Percentiles rank a stretch among this genome's conserved stretches.
These are phyloP conservation scores for Adelphocoris suturalis DNA, from an alignment of 2,888 invertebrate genomes.

Conservation along the genomic window DNA sequence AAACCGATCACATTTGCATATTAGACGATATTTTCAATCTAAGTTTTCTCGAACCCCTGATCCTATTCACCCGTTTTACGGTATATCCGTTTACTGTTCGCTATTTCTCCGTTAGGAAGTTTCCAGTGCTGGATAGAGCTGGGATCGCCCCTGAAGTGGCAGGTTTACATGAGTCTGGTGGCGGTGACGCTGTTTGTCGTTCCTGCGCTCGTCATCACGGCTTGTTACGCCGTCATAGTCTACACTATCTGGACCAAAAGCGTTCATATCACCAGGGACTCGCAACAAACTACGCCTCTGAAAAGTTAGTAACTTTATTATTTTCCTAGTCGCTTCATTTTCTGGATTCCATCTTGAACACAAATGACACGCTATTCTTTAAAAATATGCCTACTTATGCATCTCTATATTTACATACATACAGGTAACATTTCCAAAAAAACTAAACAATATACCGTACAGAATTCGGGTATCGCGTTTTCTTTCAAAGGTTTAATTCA, in stretches of 20 bases:
- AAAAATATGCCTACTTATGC: too few species aligned
- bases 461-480: too few species aligned
- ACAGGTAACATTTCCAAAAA: too few species aligned
- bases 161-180: constrained; percentile 80
- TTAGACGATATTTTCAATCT: too few species aligned
- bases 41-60: too few species aligned
- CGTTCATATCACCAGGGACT: constrained; percentile 79
- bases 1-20: too few species aligned
- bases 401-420: too few species aligned
- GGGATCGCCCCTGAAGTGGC: constrained; percentile 79
- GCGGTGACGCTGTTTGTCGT: constrained; percentile 80
- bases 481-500: too few species aligned
- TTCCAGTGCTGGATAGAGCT: constrained; percentile 80
- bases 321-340: background rate
- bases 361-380: background rate
- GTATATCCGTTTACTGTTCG: too few species aligned
- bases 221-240: constrained; percentile 81
- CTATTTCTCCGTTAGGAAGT: constrained; percentile 76
- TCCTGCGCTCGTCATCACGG: constrained; percentile 80
- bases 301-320: constrained; percentile 69
- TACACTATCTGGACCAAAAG: constrained; percentile 81
- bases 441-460: too few species aligned
- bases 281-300: constrained; percentile 73
- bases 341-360: background rate
- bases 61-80: too few species aligned